A percentile compares a stretch with the other conserved stretches of the same genome.
phyloP scores from a whole-genome alignment of 2,797 vertebrate genomes.

The Sebastes matsubarae region DNA sequence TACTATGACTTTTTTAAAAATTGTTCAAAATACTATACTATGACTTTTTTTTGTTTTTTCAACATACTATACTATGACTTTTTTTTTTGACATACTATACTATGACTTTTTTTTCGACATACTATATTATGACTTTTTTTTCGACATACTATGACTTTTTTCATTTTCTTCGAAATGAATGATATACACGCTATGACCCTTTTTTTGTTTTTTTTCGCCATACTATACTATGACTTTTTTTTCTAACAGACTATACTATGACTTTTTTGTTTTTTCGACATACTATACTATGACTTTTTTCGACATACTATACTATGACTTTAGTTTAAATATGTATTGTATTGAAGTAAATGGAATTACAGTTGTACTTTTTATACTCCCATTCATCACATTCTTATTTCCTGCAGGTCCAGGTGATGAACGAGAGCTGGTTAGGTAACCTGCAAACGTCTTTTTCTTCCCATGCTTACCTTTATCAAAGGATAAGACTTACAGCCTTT shows the following conservation, averaged over 20 bases:
- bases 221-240: background rate
- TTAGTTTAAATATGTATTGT: background rate
- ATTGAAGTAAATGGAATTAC: too few species aligned
- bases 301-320: background rate
- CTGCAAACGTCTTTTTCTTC: slow-evolving; percentile 2
- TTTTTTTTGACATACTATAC: background rate
- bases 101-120: too few species aligned
- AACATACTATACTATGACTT: background rate
- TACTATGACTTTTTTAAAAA: background rate
- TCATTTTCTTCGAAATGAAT: too few species aligned
- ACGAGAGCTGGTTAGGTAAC: slow-evolving; percentile 12
- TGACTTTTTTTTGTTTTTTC: background rate
- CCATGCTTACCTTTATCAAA: slow-evolving; percentile 24
- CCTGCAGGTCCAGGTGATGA: slow-evolving; percentile 51
- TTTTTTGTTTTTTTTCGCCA: background rate
- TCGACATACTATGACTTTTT: background rate
- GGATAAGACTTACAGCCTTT: slow-evolving; percentile 23
- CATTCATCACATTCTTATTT: background rate
- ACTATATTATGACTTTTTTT: background rate
- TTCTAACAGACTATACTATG: too few species aligned
- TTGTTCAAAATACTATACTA: background rate
- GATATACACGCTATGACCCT: background rate
- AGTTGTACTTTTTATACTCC: background rate
- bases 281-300: background rate
- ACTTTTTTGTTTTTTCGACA: background rate